A percentile compares a stretch with the other conserved stretches of the same genome.
Evolutionary conservation across 2,113 vertebrate species (phyloP).

Genomic region (Petromus typicus): DNA sequence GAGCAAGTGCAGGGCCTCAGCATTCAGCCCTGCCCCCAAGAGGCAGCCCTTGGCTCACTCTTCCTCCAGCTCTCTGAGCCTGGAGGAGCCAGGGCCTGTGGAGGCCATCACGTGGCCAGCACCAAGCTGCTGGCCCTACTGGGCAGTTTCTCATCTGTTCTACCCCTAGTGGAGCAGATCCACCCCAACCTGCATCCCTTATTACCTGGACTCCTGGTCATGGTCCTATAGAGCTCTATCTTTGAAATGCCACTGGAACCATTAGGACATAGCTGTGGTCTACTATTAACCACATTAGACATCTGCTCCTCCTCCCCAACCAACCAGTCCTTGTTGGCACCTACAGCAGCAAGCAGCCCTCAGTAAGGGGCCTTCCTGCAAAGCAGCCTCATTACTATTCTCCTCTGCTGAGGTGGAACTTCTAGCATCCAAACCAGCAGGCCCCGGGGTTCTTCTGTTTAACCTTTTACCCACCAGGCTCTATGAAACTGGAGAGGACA

Average conservation of each 20-base stretch:
- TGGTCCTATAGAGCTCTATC: neutral
- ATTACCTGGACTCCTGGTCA: neutral
- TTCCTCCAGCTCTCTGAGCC: neutral
- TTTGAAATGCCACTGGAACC: conserved; percentile 5
- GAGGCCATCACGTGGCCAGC: too few relatives aligned
- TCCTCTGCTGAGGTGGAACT: neutral
- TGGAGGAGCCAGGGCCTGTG: neutral
- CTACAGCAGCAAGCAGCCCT: neutral
- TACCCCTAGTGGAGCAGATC: neutral
- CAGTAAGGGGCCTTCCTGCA: neutral
- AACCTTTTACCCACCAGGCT: neutral
- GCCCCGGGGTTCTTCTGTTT: neutral
- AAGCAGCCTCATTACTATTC: conserved; percentile 16
- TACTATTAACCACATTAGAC: neutral
- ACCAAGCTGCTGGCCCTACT: too few relatives aligned
- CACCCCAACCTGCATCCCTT: neutral
- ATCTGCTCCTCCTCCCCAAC: neutral
- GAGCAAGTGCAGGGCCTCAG: neutral
- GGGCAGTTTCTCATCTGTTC: neutral
- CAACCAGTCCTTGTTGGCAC: neutral
- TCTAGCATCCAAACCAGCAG: neutral
- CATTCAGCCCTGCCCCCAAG: rapidly evolving
- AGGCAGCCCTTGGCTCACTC: rapidly evolving
- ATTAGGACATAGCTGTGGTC: neutral
- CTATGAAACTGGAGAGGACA: neutral